phyloP scores from a whole-genome alignment of 2,888 invertebrate genomes.

The Polyommatus icarus region DNA sequence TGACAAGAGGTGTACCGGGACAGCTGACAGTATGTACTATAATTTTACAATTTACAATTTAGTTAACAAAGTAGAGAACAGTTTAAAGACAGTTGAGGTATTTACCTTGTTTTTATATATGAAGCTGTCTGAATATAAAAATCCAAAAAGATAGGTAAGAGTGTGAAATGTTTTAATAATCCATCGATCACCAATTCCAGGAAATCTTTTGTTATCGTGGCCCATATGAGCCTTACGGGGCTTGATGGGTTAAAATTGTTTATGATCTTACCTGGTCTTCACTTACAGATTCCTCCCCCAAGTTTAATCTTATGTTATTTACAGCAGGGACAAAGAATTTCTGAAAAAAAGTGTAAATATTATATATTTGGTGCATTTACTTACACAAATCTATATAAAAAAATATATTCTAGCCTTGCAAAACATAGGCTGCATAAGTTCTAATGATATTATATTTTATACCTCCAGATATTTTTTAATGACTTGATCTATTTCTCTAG shows the following conservation, averaged over 20 bases:
- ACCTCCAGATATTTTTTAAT: constrained; percentile 89
- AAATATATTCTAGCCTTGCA: no score
- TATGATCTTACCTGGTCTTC: constrained; percentile 83
- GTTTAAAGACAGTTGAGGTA: no score
- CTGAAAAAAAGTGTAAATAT: constrained; percentile 67
- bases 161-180: not conserved
- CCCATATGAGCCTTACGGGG: no score
- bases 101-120: no score
- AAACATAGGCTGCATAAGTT: no score
- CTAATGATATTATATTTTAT: constrained; percentile 40
- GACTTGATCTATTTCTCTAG: constrained; percentile 88
- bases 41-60: no score
- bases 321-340: constrained; percentile 90
- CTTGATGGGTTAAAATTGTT: not conserved
- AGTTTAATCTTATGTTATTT: constrained; percentile 87
- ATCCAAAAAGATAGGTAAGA: constrained; percentile 43
- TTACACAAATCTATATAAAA: no score
- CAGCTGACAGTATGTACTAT: no score
- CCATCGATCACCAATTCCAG: no score
- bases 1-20: no score
- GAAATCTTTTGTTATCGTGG: no score
- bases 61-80: no score
- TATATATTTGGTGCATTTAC: constrained; percentile 36
- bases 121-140: constrained; percentile 47
- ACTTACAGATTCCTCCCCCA: constrained; percentile 86